These are phyloP conservation scores for Disparrhopalites patrizii DNA, from an alignment of 2,888 invertebrate genomes.

Conservation along the genomic window DNA sequence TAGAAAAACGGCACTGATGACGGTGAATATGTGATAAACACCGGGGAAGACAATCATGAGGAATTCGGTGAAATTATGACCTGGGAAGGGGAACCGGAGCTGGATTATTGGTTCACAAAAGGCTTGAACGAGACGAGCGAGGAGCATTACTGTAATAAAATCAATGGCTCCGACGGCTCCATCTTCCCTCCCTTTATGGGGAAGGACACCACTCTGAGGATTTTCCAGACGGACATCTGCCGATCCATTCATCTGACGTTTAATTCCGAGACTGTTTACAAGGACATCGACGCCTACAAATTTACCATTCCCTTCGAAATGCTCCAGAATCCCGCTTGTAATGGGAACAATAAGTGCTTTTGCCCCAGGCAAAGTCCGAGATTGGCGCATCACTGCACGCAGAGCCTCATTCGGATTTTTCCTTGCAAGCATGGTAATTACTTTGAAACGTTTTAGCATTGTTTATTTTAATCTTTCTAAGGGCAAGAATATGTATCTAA, in stretches of 20 bases:
- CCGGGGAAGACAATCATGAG: constrained; percentile 28
- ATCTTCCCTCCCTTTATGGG: constrained; percentile 51
- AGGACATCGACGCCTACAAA: constrained; percentile 38
- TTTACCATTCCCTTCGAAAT: constrained; percentile 28
- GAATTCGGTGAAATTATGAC: constrained; percentile 33
- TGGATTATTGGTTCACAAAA: constrained; percentile 14
- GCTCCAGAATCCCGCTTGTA: constrained; percentile 29
- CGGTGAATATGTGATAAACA: constrained; percentile 35
- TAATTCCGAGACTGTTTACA: constrained; percentile 25
- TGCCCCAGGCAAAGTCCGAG: constrained; percentile 9
- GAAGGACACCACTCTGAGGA: constrained; percentile 49
- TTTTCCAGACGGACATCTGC: constrained; percentile 52
- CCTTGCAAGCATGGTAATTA: constrained; percentile 24
- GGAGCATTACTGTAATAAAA: constrained; percentile 48
- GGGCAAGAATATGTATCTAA: no score
- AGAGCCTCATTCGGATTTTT: constrained; percentile 16
- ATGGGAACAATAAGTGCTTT: constrained; percentile 34
- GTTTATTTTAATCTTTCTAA: not conserved
- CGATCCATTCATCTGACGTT: constrained; percentile 33
- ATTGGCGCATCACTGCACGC: not conserved
- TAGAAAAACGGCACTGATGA: constrained; percentile 42
- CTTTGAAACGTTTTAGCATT: not conserved
- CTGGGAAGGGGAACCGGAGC: constrained; percentile 26
- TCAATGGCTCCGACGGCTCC: constrained; percentile 52
- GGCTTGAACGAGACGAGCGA: not conserved